These are phyloP conservation scores for Muntiacus reevesi DNA, from an alignment of 2,113 vertebrate genomes.

Conservation along the genomic window DNA sequence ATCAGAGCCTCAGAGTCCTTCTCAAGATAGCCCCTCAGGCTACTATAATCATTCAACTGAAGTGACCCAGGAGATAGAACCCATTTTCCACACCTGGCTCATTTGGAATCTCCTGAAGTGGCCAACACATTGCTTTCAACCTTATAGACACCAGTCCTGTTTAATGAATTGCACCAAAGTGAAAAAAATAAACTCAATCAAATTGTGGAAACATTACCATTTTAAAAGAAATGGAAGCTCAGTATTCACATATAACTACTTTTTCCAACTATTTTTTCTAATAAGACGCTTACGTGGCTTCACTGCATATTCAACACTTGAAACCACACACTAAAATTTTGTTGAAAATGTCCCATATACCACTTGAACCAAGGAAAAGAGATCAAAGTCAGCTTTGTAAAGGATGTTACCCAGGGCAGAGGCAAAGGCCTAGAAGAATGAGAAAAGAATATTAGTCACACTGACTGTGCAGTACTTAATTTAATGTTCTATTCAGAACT, in stretches of 20 bases:
- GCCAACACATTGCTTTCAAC: neutral
- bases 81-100: neutral
- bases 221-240: neutral
- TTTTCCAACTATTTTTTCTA: neutral
- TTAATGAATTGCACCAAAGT: neutral
- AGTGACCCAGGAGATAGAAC: neutral
- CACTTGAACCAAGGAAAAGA: neutral
- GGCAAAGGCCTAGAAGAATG: neutral
- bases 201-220: neutral
- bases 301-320: neutral
- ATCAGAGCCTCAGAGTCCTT: neutral
- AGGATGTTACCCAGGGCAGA: neutral
- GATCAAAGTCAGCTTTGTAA: neutral
- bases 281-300: neutral
- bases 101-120: neutral
- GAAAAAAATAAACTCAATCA: neutral
- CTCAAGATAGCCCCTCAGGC: neutral
- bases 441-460: slow-evolving; percentile 11
- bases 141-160: neutral
- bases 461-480: neutral
- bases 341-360: neutral
- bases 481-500: slow-evolving; percentile 30
- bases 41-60: neutral
- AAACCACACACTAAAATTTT: neutral
- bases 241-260: neutral